These are phyloP conservation scores for Heliocidaris tuberculata DNA, from an alignment of 35 echinoderm and acorn worm species.

Conservation along the genomic window DNA sequence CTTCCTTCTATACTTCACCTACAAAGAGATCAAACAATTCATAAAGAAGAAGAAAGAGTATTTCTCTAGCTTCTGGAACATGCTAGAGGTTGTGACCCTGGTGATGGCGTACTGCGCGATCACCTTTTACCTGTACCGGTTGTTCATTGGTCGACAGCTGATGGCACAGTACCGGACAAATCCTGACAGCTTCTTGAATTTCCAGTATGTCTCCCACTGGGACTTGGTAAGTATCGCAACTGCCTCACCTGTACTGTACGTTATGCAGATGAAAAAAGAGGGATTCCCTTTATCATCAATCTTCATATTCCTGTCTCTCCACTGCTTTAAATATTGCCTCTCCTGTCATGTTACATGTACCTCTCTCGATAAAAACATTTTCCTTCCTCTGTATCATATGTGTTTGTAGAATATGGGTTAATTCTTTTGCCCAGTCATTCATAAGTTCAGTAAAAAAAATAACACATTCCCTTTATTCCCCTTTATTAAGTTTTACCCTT, in stretches of 20 bases:
- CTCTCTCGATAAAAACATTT: too few relatives aligned
- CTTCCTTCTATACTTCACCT: slow-evolving; percentile 81
- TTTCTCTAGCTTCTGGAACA: slow-evolving; percentile 74
- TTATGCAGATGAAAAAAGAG: too few relatives aligned
- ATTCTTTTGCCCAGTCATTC: too few relatives aligned
- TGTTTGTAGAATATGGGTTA: too few relatives aligned
- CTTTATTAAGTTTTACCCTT: too few relatives aligned
- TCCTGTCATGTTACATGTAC: too few relatives aligned
- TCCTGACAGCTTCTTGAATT: slow-evolving; percentile 73
- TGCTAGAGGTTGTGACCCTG: slow-evolving; percentile 67
- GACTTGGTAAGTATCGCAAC: slow-evolving; percentile 60
- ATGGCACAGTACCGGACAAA: slow-evolving; percentile 63
- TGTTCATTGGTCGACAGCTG: slow-evolving; percentile 64
- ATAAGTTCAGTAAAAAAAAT: too few relatives aligned
- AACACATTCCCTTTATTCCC: too few relatives aligned
- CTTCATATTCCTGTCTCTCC: too few relatives aligned
- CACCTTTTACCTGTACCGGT: slow-evolving; percentile 76
- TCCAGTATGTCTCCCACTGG: slow-evolving; percentile 90
- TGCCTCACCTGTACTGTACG: not conserved
- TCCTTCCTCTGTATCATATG: too few relatives aligned
- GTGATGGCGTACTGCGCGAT: slow-evolving; percentile 56
- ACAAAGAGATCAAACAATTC: slow-evolving; percentile 57
- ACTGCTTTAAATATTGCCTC: too few relatives aligned
- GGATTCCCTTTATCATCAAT: too few relatives aligned
- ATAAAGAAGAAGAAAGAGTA: slow-evolving; percentile 63